Percentiles rank a stretch among this genome's conserved stretches.
Evolutionary conservation across 1,140 invertebrate species (phyloP).

Genomic region (Popillia japonica): DNA sequence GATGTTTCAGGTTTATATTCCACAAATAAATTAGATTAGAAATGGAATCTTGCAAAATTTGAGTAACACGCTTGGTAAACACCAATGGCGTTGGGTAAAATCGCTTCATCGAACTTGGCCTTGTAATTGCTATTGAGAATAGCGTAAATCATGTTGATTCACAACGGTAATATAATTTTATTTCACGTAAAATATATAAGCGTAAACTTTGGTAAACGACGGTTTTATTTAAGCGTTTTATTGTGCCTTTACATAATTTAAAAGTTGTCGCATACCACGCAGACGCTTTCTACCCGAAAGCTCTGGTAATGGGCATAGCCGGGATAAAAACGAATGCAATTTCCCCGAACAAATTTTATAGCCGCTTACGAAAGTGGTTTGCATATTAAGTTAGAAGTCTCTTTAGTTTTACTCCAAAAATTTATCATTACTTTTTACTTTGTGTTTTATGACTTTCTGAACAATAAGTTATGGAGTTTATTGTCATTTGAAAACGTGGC

Average conservation of each 20-base stretch:
- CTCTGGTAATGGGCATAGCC: slow-evolving; percentile 18
- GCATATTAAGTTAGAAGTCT: slow-evolving; percentile 25
- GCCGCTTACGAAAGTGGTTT: slow-evolving; percentile 17
- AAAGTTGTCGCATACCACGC: slow-evolving; percentile 16
- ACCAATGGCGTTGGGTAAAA: too few relatives aligned
- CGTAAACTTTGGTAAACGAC: slow-evolving; percentile 18
- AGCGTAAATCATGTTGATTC: too few relatives aligned
- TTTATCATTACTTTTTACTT: slow-evolving; percentile 17
- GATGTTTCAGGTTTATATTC: too few relatives aligned
- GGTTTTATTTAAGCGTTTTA: slow-evolving; percentile 10
- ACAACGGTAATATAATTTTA: background rate
- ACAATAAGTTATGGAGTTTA: background rate
- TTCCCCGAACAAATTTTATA: slow-evolving; percentile 30
- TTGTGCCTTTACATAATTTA: slow-evolving; percentile 23
- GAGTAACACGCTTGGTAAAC: background rate
- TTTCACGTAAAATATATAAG: background rate
- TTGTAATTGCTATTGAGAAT: too few relatives aligned
- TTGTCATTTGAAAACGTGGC: background rate
- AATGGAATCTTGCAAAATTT: too few relatives aligned
- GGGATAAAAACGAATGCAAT: slow-evolving; percentile 29
- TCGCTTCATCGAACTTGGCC: too few relatives aligned
- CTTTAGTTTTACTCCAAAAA: slow-evolving; percentile 7
- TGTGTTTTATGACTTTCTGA: background rate
- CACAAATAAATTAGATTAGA: too few relatives aligned
- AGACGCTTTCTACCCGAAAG: slow-evolving; percentile 9